phyloP scores from a whole-genome alignment of 2,888 invertebrate species.

The Ypsolopha scabrella region DNA sequence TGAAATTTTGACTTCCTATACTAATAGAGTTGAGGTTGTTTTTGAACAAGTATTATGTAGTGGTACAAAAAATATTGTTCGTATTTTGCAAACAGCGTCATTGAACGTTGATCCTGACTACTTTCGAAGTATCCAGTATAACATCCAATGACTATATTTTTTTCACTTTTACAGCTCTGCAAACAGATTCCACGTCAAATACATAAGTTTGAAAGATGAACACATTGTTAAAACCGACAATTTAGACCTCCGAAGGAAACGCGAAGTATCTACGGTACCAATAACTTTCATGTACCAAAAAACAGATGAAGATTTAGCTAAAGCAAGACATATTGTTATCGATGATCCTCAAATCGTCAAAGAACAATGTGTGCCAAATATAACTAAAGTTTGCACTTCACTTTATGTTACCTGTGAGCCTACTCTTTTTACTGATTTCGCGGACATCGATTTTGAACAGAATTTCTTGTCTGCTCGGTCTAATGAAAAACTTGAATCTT shows the following conservation, averaged over 20 bases:
- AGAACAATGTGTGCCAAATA: slow-evolving; percentile 54
- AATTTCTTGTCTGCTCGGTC: slow-evolving; percentile 21
- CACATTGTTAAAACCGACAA: slow-evolving; percentile 18
- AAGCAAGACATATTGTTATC: slow-evolving; percentile 30
- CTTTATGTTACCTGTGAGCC: slow-evolving; percentile 67
- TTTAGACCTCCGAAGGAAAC: slow-evolving; percentile 25
- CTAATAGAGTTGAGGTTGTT: too few relatives aligned
- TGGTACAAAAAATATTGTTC: too few relatives aligned
- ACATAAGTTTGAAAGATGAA: slow-evolving; percentile 43
- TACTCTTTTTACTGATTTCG: slow-evolving; percentile 39
- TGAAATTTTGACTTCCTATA: too few relatives aligned
- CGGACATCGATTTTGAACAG: slow-evolving; percentile 25
- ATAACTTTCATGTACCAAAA: slow-evolving; percentile 40
- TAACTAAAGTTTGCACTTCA: slow-evolving; percentile 63
- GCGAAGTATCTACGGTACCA: slow-evolving; percentile 26
- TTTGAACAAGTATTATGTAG: too few relatives aligned
- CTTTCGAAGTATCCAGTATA: too few relatives aligned
- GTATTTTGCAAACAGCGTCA: too few relatives aligned
- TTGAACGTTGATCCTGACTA: too few relatives aligned
- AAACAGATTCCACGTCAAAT: slow-evolving; percentile 42
- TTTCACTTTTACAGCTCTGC: slow-evolving; percentile 34
- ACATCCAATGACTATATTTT: too few relatives aligned
- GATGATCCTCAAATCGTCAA: slow-evolving; percentile 46
- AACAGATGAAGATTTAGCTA: slow-evolving; percentile 18
- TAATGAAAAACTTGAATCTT: not conserved